Conservation (phyloP, 1,140 invertebrate genomes). For the Saccostrea echinata region DNA sequence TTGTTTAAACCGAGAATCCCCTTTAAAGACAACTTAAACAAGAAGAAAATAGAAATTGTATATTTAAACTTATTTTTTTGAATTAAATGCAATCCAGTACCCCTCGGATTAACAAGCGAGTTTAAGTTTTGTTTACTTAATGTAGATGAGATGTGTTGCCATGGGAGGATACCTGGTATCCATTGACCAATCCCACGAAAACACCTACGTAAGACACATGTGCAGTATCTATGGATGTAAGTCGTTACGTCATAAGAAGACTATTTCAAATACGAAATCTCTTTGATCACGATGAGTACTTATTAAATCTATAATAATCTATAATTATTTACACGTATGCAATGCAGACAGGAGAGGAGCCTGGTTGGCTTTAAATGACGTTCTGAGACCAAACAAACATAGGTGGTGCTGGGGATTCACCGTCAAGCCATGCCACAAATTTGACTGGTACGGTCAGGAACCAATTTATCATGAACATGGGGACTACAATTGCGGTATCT, state of each 20-base stretch:
- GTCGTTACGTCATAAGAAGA: not conserved
- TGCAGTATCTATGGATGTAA: not conserved
- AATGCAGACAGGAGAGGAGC: not conserved
- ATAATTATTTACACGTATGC: no score
- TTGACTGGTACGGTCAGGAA: constrained; percentile 19
- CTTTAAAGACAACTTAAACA: no score
- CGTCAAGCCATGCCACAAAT: constrained; percentile 3
- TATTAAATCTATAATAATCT: not conserved
- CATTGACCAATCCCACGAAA: not conserved
- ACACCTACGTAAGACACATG: not conserved
- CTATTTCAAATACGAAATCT: not conserved
- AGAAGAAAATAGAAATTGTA: no score
- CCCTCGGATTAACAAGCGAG: no score
- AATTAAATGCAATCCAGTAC: not conserved
- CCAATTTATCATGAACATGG: not conserved
- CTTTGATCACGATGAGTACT: not conserved
- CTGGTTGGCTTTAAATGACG: constrained; percentile 30
- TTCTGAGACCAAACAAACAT: not conserved
- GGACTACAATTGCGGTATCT: not conserved
- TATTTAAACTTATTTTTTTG: not conserved
- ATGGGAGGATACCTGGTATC: constrained; percentile 17
- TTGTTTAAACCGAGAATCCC: not conserved
- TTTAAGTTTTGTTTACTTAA: not conserved
- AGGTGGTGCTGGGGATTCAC: constrained; percentile 22
- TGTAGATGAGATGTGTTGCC: constrained; percentile 13